phyloP scores from a whole-genome alignment of 1,140 invertebrate species.

The Gryon sp. region DNA sequence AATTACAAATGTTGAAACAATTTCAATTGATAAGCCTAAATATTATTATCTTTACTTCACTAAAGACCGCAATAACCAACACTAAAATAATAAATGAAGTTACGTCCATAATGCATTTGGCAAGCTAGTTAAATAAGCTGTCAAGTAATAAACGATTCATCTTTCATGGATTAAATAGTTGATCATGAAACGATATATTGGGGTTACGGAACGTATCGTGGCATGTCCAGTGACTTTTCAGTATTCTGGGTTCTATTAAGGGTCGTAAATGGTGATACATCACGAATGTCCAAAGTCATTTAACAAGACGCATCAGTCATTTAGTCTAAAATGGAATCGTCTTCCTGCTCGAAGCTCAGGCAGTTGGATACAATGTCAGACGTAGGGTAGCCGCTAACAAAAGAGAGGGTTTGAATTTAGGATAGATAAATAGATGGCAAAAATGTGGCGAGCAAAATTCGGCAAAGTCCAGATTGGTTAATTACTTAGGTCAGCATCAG shows the following conservation, averaged over 20 bases:
- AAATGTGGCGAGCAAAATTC: conserved; percentile 36
- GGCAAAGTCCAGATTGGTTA: conserved; percentile 39
- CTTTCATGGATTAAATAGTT: conserved; percentile 33
- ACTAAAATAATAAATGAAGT: too few relatives aligned
- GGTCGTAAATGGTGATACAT: conserved; percentile 68
- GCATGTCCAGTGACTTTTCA: conserved; percentile 52
- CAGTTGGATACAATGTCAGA: conserved; percentile 3
- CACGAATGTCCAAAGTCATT: conserved; percentile 74
- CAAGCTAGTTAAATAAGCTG: conserved; percentile 3
- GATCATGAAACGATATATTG: conserved; percentile 37
- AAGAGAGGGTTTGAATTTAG: conserved; percentile 16
- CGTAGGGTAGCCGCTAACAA: conserved; percentile 12
- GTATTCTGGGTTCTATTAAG: conserved; percentile 42
- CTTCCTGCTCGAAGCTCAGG: conserved; percentile 65
- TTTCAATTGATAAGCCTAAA: too few relatives aligned
- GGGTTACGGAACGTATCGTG: conserved; percentile 9
- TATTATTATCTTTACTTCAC: too few relatives aligned
- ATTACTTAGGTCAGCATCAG: conserved; percentile 46
- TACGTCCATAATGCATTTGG: not conserved
- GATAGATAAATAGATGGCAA: conserved; percentile 46
- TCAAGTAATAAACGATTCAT: conserved; percentile 35
- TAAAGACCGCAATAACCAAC: too few relatives aligned
- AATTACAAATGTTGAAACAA: too few relatives aligned
- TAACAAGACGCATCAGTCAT: conserved; percentile 75
- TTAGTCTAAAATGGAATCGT: conserved; percentile 74